Percentiles rank a stretch among this genome's conserved stretches.
Evolutionary conservation across 2,113 vertebrate species (phyloP).

Genomic region (Hypomesus transpacificus): DNA sequence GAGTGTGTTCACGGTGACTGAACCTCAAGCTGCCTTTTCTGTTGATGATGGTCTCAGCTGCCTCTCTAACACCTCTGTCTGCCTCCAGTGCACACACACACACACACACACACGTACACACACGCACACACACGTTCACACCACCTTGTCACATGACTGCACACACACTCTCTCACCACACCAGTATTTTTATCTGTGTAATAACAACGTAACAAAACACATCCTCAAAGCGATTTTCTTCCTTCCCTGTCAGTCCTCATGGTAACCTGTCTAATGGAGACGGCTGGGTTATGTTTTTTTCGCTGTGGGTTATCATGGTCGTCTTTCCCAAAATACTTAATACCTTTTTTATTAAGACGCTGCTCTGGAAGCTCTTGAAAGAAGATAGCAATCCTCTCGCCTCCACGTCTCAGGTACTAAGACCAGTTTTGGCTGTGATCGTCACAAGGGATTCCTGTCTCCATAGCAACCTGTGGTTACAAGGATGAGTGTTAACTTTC

Average conservation of each 20-base stretch:
- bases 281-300: slow-evolving; percentile 20
- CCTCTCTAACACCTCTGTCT: background rate
- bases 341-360: slow-evolving; percentile 47
- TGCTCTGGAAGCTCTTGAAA: slow-evolving; percentile 12
- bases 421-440: slow-evolving; percentile 22
- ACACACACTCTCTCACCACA: background rate
- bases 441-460: slow-evolving; percentile 37
- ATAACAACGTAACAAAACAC: background rate
- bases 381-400: slow-evolving; percentile 7
- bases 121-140: background rate
- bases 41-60: background rate
- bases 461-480: slow-evolving; percentile 68
- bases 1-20: background rate
- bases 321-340: slow-evolving; percentile 20
- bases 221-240: background rate
- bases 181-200: background rate
- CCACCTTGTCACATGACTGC: background rate
- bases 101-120: slow-evolving; percentile 6
- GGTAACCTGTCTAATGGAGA: slow-evolving; percentile 24
- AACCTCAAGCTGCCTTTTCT: too few relatives aligned
- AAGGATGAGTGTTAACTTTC: slow-evolving; percentile 37
- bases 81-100: background rate
- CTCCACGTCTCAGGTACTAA: background rate
- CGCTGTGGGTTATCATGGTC: slow-evolving; percentile 14
- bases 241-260: background rate